Evolutionary conservation across 2,797 vertebrate species (phyloP).

Genomic region (Melanotaenia maccullochi): DNA sequence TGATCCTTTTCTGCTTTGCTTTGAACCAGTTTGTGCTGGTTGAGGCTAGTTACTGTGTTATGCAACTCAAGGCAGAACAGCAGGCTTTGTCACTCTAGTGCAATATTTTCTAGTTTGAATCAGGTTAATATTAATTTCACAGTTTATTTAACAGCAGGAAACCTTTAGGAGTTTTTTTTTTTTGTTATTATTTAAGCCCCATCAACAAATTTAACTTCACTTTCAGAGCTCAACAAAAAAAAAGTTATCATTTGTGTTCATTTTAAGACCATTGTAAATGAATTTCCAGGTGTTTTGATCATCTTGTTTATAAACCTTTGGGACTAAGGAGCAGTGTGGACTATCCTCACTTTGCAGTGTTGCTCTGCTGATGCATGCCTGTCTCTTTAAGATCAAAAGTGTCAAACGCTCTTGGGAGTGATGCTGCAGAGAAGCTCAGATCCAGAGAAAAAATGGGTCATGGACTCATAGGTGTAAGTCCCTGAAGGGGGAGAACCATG

Average conservation of each 20-base stretch:
- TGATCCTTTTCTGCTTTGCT: slow-evolving; percentile 7
- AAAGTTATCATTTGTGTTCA: too few species aligned
- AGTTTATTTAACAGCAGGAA: not conserved
- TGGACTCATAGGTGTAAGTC: slow-evolving; percentile 59
- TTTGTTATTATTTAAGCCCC: too few species aligned
- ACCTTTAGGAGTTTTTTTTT: too few species aligned
- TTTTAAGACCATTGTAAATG: too few species aligned
- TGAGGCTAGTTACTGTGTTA: slow-evolving; percentile 16
- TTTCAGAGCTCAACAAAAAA: too few species aligned
- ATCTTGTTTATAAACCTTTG: not conserved
- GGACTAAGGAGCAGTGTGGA: not conserved
- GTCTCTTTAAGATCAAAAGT: slow-evolving; percentile 56
- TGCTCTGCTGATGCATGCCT: slow-evolving; percentile 25
- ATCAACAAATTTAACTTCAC: too few species aligned
- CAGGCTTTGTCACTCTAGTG: too few species aligned
- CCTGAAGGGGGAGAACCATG: slow-evolving; percentile 40
- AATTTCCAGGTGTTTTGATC: not conserved
- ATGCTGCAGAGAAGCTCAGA: slow-evolving; percentile 56
- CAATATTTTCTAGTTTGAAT: too few species aligned
- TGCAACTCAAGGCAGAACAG: slow-evolving; percentile 11
- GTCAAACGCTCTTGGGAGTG: slow-evolving; percentile 34
- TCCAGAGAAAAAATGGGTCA: slow-evolving; percentile 61
- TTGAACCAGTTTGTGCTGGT: not conserved
- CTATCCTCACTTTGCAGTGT: not conserved
- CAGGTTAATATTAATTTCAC: not conserved